These are phyloP conservation scores for Eupithecia insigniata DNA, from an alignment of 2,888 invertebrate genomes.

Conservation along the genomic window DNA sequence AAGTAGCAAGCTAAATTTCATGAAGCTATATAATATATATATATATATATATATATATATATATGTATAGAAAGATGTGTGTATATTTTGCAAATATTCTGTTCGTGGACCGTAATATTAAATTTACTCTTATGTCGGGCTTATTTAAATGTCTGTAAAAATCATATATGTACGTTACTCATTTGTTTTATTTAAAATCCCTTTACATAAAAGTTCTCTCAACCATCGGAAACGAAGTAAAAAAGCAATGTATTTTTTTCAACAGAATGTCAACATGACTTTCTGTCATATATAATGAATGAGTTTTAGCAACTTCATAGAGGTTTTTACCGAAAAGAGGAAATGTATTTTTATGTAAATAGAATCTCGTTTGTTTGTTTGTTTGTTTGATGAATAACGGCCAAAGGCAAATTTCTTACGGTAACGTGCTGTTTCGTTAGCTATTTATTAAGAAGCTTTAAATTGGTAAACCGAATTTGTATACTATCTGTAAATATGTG, in stretches of 20 bases:
- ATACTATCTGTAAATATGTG: neutral
- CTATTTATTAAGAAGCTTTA: conserved; percentile 72
- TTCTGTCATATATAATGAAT: too few species aligned
- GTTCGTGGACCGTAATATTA: neutral
- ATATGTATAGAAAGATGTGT: neutral
- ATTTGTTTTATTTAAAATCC: neutral
- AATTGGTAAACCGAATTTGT: conserved; percentile 45
- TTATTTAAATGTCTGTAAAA: neutral
- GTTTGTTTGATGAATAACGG: conserved; percentile 59
- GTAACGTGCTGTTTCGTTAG: conserved; percentile 76
- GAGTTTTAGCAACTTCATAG: neutral
- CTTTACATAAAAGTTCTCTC: neutral
- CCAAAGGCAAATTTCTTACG: conserved; percentile 75
- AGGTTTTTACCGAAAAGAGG: neutral
- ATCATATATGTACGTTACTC: neutral
- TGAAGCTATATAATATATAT: too few species aligned
- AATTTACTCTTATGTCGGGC: neutral
- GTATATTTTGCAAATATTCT: neutral
- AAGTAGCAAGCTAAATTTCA: neutral
- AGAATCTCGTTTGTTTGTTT: conserved; percentile 47
- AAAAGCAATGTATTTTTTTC: neutral
- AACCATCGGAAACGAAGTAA: neutral
- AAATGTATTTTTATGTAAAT: conserved; percentile 39
- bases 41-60: too few species aligned
- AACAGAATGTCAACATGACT: neutral